Conservation (phyloP, 2,888 invertebrate species). For the Abrostola triplasia region DNA sequence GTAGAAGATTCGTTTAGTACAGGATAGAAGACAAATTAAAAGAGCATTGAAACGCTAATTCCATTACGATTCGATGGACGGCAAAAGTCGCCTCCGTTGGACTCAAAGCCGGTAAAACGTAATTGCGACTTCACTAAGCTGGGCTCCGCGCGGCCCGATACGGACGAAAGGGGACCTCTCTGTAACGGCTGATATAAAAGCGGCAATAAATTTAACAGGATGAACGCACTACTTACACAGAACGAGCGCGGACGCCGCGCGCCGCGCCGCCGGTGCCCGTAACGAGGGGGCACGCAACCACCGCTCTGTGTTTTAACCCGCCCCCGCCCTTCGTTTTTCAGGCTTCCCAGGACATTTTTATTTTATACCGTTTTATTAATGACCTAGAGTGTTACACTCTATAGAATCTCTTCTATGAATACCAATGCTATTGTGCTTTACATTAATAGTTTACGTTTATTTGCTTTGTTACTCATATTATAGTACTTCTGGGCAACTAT, state of each 20-base stretch:
- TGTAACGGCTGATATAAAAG: conserved; percentile 88
- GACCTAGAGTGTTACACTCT: conserved; percentile 39
- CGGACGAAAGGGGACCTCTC: conserved; percentile 86
- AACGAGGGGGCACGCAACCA: conserved; percentile 82
- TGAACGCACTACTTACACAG: conserved; percentile 88
- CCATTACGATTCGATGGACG: conserved; percentile 88
- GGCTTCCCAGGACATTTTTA: conserved; percentile 63
- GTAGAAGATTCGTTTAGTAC: conserved; percentile 78
- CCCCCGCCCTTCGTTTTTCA: conserved; percentile 64
- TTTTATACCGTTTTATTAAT: conserved; percentile 65
- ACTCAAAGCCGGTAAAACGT: conserved; percentile 87
- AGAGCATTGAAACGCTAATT: conserved; percentile 86
- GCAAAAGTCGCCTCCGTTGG: conserved; percentile 85
- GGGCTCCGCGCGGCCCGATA: conserved; percentile 85
- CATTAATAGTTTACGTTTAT: conserved; percentile 9
- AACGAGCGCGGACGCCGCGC: conserved; percentile 76
- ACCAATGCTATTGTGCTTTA: conserved; percentile 9
- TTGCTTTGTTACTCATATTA: conserved; percentile 5
- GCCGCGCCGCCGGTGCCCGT: conserved; percentile 71
- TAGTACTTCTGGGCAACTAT: background rate
- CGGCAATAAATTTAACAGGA: conserved; percentile 88
- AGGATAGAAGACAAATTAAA: conserved; percentile 85
- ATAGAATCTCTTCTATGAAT: conserved; percentile 31
- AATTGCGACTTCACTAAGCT: conserved; percentile 88
- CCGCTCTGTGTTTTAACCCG: conserved; percentile 74